Evolutionary conservation across 2,888 invertebrate species (phyloP).

Genomic region (Xanthia togata): DNA sequence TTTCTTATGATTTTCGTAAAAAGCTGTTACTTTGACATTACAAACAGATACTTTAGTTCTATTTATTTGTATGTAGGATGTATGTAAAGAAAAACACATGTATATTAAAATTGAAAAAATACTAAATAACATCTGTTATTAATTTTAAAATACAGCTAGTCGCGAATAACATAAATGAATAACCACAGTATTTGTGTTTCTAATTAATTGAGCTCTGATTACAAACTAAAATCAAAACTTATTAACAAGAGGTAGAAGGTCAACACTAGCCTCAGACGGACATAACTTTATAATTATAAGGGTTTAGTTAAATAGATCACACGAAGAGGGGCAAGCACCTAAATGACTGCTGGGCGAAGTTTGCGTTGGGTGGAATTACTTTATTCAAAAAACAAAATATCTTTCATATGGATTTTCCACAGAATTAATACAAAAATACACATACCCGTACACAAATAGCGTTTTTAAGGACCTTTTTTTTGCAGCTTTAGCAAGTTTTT

Average conservation of each 20-base stretch:
- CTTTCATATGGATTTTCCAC: neutral
- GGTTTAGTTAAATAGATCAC: slow-evolving; percentile 1
- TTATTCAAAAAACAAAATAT: neutral
- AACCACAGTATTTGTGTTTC: neutral
- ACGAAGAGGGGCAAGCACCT: neutral
- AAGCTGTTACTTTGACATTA: too few relatives aligned
- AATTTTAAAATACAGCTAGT: neutral
- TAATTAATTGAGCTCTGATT: neutral
- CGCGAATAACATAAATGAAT: neutral
- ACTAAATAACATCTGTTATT: neutral
- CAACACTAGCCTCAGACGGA: neutral
- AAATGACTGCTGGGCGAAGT: too few relatives aligned
- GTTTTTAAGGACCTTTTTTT: neutral
- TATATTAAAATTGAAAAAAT: too few relatives aligned
- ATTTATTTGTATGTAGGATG: too few relatives aligned
- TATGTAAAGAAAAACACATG: too few relatives aligned
- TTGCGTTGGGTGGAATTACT: neutral
- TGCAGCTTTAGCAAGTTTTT: too few relatives aligned
- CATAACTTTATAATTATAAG: slow-evolving; percentile 23
- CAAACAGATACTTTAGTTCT: too few relatives aligned
- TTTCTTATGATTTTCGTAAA: too few relatives aligned
- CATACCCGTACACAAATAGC: too few relatives aligned
- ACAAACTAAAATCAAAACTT: slow-evolving; percentile 22
- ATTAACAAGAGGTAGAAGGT: neutral
- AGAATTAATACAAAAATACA: neutral